phyloP scores from a whole-genome alignment of 2,888 invertebrate genomes.

The Germaria angustata region DNA sequence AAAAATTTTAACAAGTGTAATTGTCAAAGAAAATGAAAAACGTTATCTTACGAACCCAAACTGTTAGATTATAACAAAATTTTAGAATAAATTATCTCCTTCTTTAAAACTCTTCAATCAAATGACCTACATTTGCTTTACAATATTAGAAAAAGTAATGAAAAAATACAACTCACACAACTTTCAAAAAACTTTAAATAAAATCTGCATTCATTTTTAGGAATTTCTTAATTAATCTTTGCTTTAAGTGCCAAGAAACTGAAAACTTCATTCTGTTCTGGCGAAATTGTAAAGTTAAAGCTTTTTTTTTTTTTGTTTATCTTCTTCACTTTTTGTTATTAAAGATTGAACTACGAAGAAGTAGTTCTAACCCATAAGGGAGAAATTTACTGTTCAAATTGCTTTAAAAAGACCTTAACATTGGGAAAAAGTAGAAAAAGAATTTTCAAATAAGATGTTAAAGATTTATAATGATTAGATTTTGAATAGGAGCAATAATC shows the following conservation, averaged over 20 bases:
- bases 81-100: background rate
- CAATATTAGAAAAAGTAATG: background rate
- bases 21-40: background rate
- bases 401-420: slow-evolving; percentile 46
- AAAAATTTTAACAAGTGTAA: background rate
- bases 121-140: slow-evolving; percentile 11
- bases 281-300: background rate
- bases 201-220: slow-evolving; percentile 4
- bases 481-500: no score
- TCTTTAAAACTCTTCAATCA: background rate
- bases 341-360: background rate
- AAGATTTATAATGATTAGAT: no score
- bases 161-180: background rate
- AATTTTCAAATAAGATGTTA: background rate
- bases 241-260: background rate
- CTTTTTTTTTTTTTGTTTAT: background rate
- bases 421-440: slow-evolving; percentile 7
- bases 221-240: slow-evolving; percentile 17
- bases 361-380: slow-evolving; percentile 1
- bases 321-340: background rate
- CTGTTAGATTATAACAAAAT: background rate
- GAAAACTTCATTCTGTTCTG: background rate
- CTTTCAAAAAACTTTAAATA: slow-evolving; percentile 2
- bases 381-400: slow-evolving; percentile 49
- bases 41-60: background rate